Base-by-base conservation (phyloP, 2,888 invertebrate species). In the Ommatoiulus sabulosus region DNA sequence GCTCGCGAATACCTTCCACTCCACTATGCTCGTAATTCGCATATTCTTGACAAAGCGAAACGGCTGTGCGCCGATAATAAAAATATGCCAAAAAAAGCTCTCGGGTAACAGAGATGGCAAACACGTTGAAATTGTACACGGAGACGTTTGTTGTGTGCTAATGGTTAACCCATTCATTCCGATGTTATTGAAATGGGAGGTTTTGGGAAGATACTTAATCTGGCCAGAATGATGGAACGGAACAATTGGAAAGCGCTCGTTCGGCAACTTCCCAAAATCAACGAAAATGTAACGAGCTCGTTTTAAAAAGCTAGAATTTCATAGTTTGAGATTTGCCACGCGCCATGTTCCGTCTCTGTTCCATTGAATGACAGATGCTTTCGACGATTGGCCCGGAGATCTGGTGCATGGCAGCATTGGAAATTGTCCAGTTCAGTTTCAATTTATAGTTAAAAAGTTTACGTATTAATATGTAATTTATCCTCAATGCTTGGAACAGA, bases 111-210 rank as follows among this genome's bases (percentile, higher is more conserved):
- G 15, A 20, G 63, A 20, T 6, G 20, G 63, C 63, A 63, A 63
- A 63, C 20, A 5, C 63, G n/a, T 63, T 63, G 63, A 63, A 63
- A 63, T 63, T 63, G 63, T 63, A 63, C 12, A 57, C 57, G 10
- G 63, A 63, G 63, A 63, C n/a, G 20, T 63, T 20, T 63, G 63
- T 63, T 57, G 63, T 6, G 63, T n/a, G 20, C 63, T 63, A 63
- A 63, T 63, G 63, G 63, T 63, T 63, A 63, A 63, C 63, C n/a
- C 20, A 63, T 63, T 63, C 12, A 63, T 63, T 20, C 63, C n/a
- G 20, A n/a, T 63, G n/a, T n/a, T 63, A 63, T 63, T 63, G 63
- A 63, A 63, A 63, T 63, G n/a, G 3, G n/a, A n/a, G n/a, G 15
- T 3, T 63, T 63, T 63, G n/a, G n/a, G 63, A 20, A 63, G 63